Evolutionary conservation across 2,888 invertebrate species (phyloP).

Genomic region (Strigamia transsilvanica): DNA sequence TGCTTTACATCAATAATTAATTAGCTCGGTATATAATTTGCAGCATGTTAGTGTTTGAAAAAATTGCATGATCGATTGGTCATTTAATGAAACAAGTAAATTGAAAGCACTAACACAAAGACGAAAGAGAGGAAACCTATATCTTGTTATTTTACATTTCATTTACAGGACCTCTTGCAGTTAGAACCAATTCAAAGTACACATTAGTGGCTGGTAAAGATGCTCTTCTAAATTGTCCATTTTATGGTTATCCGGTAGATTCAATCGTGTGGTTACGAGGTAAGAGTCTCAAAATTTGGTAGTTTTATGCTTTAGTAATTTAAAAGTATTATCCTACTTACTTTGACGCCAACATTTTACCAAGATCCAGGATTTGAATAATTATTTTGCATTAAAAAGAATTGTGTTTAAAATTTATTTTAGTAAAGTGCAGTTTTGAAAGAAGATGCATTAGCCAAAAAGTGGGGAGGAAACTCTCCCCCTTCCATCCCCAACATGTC

Average conservation of each 20-base stretch:
- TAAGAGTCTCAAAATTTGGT: slow-evolving; percentile 62
- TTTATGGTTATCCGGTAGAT: slow-evolving; percentile 93
- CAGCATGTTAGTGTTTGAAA: neutral
- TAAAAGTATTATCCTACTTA: neutral
- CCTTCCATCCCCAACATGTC: slow-evolving; percentile 9
- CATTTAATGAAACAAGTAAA: neutral
- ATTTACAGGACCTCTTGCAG: slow-evolving; percentile 71
- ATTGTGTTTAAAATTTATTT: neutral
- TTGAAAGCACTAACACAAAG: neutral
- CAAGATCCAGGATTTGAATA: slow-evolving; percentile 6
- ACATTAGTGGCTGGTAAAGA: slow-evolving; percentile 91
- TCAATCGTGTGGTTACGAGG: slow-evolving; percentile 95
- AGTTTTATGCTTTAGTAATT: neutral
- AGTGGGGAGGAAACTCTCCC: neutral
- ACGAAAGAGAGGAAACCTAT: neutral
- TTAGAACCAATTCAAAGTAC: slow-evolving; percentile 90
- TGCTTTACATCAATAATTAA: slow-evolving; percentile 19
- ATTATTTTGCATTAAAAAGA: slow-evolving; percentile 16
- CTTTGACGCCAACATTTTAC: neutral
- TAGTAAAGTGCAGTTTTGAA: slow-evolving; percentile 38
- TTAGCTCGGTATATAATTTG: neutral
- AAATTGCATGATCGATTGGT: neutral
- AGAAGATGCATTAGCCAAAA: slow-evolving; percentile 47
- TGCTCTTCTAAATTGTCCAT: slow-evolving; percentile 83
- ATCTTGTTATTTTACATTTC: neutral